Evolutionary conservation across 2,888 invertebrate genomes (phyloP), one percentile per base, ranked within the genome.

Genomic region (Eupithecia insigniata): DNA sequence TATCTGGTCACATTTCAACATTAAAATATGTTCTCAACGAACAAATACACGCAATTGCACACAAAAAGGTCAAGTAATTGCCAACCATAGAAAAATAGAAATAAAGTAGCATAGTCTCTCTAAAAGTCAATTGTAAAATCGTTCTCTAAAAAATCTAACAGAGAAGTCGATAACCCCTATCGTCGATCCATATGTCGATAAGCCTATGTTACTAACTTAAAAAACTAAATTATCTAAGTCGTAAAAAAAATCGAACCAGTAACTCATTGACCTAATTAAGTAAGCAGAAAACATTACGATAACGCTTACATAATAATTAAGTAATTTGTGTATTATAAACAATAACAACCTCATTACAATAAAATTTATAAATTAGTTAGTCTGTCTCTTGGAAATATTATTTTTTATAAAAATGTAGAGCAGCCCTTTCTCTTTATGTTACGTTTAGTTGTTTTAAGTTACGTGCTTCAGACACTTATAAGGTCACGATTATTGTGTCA

Each of bases 251-350:
- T 22, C 22, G 22, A 22, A 51, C 8, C 51, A 51, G 22, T 51
- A 46, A 46, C 46, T 28, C 34, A 34, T 10, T 62, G 62, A 62
- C 62, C 62, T 6, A 62, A 62, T 10, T 36, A 5, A 36, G n/a
- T 36, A 5, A 36, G n/a, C n/a, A 8, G 61, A 61, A 32, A 32
- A 32, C 58, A 61, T 32, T 61, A n/a, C 30, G 22, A 18, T 8
- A 22, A n/a, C 28, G n/a, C n/a, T 60, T 67, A 67, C 67, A 61
- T 68, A 62, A 69, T 30, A 5, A 34, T 32, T 43, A 68, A 39
- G 28, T 67, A 67, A 67, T 67, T 36, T 43, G 43, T 55, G 66
- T 32, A 22, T n/a, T 67, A 43, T 43, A 68, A 61, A 61, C 67
- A 61, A 60, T 60, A 46, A 64, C 60, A 67, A 36, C n/a, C 32